Conservation (phyloP, 2,797 vertebrate genomes). For the Ispidina lecontei region DNA sequence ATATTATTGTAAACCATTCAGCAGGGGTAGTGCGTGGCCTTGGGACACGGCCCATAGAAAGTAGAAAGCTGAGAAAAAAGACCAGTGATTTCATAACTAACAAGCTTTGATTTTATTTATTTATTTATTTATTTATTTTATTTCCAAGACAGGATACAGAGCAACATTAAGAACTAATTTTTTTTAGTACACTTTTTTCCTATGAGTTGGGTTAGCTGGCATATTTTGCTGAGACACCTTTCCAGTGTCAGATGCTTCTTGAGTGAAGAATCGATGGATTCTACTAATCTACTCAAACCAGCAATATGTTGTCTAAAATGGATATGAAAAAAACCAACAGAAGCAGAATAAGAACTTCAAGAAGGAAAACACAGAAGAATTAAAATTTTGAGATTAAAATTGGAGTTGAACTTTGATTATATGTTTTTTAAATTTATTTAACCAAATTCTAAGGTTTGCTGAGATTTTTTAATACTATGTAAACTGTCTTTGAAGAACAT, state of each 20-base stretch:
- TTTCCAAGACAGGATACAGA: neutral
- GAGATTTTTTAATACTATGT: neutral
- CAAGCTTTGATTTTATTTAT: accelerated
- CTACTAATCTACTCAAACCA: neutral
- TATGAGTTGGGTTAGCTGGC: neutral
- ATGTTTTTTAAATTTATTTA: neutral
- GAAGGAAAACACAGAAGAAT: neutral
- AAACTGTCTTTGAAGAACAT: neutral
- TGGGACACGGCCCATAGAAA: neutral
- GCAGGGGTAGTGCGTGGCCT: neutral
- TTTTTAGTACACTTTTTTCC: neutral
- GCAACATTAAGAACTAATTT: neutral
- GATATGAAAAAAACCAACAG: neutral
- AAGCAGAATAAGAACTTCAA: neutral
- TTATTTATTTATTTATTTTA: neutral
- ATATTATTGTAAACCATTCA: neutral
- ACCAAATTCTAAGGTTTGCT: neutral
- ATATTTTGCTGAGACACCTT: neutral
- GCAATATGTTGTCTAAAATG: neutral
- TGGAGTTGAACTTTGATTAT: neutral
- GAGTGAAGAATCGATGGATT: neutral
- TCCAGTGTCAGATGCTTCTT: neutral
- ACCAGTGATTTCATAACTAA: neutral
- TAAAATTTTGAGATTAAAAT: neutral
- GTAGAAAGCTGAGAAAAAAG: neutral